phyloP scores from a whole-genome alignment of 2,113 vertebrate species.

The Lontra canadensis region DNA sequence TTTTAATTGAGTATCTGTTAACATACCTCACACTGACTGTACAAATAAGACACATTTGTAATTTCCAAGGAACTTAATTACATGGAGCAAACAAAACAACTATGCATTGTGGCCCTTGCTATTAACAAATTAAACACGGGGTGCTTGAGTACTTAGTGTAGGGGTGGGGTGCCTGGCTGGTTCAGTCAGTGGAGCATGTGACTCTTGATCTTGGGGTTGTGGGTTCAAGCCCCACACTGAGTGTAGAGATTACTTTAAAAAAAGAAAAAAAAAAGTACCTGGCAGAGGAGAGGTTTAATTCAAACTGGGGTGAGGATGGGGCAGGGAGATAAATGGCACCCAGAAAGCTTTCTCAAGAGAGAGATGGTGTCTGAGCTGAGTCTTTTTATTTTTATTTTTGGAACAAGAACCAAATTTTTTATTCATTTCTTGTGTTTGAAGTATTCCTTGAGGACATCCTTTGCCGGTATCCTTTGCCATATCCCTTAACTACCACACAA shows the following conservation, averaged over 20 bases:
- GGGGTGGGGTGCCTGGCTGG: background rate
- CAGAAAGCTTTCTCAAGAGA: background rate
- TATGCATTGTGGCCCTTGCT: background rate
- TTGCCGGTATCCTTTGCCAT: background rate
- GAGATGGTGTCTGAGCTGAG: background rate
- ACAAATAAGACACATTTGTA: conserved; percentile 22
- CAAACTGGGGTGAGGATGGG: background rate
- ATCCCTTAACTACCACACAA: background rate
- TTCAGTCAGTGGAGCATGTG: background rate
- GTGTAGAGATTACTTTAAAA: background rate
- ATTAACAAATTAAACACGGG: background rate
- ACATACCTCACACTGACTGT: background rate
- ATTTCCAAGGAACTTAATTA: conserved; percentile 15
- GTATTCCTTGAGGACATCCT: background rate
- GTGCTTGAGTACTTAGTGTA: background rate
- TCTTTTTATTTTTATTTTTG: background rate
- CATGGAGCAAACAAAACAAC: background rate
- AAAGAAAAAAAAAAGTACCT: background rate
- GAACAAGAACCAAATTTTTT: background rate
- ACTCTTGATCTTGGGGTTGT: background rate
- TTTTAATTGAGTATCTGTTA: conserved; percentile 32
- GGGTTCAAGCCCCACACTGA: background rate
- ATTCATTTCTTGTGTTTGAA: background rate
- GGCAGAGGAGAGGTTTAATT: background rate
- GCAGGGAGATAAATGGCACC: background rate